These are phyloP conservation scores for Acanthopleura granulata DNA, from an alignment of 2,888 invertebrate species.

Conservation along the genomic window DNA sequence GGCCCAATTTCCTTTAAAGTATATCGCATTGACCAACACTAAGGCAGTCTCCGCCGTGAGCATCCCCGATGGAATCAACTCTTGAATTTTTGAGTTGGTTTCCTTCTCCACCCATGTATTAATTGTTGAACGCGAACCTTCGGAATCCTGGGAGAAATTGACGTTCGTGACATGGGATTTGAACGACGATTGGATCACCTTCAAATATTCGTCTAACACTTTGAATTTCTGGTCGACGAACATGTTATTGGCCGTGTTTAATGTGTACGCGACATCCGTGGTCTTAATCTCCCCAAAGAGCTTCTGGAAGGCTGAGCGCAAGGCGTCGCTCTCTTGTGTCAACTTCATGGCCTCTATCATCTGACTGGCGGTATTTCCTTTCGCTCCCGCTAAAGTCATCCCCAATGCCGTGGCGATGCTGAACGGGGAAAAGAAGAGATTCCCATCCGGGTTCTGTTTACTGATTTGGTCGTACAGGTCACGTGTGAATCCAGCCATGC, in stretches of 20 bases:
- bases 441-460: constrained; percentile 29
- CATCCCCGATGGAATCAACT: constrained; percentile 77
- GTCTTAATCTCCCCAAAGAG: constrained; percentile 35
- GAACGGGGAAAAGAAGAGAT: constrained; percentile 67
- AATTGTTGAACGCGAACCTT: constrained; percentile 73
- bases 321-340: constrained; percentile 26
- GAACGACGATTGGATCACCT: constrained; percentile 39
- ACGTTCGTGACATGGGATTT: constrained; percentile 55
- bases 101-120: constrained; percentile 86
- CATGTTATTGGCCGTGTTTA: constrained; percentile 57
- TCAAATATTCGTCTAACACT: constrained; percentile 45
- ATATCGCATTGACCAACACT: constrained; percentile 71
- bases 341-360: constrained; percentile 47
- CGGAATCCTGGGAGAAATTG: constrained; percentile 51
- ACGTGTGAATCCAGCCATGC: not conserved
- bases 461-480: constrained; percentile 3
- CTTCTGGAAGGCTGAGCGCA: constrained; percentile 35
- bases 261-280: constrained; percentile 35
- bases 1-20: constrained; percentile 71
- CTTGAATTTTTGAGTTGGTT: constrained; percentile 86
- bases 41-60: constrained; percentile 60
- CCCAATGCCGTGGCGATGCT: constrained; percentile 68
- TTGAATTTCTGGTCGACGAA: constrained; percentile 41
- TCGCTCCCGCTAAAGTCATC: constrained; percentile 68
- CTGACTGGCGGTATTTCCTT: constrained; percentile 60